A percentile compares a stretch with the other conserved stretches of the same genome.
Conservation (phyloP, 2,888 invertebrate genomes). For the Cyclophora punctaria region DNA sequence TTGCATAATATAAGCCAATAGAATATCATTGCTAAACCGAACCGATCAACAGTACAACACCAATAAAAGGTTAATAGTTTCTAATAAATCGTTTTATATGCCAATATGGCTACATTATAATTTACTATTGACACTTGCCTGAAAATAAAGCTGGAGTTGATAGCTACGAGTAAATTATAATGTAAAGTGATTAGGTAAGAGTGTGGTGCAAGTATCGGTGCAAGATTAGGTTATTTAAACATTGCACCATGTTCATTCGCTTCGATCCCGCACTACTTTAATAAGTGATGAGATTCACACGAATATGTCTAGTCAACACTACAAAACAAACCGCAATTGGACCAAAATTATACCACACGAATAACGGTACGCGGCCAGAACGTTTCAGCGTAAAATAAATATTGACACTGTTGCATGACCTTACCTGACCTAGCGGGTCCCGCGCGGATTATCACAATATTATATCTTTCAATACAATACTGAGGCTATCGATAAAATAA, state of each 20-base stretch:
- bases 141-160: constrained; percentile 9
- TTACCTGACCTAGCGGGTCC: constrained; percentile 7
- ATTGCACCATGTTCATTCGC: constrained; percentile 37
- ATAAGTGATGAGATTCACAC: constrained; percentile 10
- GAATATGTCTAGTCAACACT: constrained; percentile 3
- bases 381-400: constrained; percentile 5
- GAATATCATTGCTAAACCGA: too few species aligned
- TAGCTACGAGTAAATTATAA: constrained; percentile 12
- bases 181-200: constrained; percentile 21
- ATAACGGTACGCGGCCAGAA: constrained; percentile 1
- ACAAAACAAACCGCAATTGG: constrained; percentile 3
- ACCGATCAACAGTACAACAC: too few species aligned
- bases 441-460: neutral
- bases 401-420: constrained; percentile 5
- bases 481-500: too few species aligned
- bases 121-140: constrained; percentile 1
- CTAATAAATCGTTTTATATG: constrained; percentile 15
- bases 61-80: constrained; percentile 15
- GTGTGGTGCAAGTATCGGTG: constrained; percentile 23
- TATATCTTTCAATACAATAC: too few species aligned
- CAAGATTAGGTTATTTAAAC: constrained; percentile 41
- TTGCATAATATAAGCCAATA: too few species aligned
- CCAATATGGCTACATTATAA: constrained; percentile 8
- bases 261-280: constrained; percentile 26
- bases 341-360: constrained; percentile 5